Percentiles rank a stretch among this genome's conserved stretches.
Evolutionary conservation across 2,113 vertebrate species (phyloP).

Genomic region (Chamaea fasciata): DNA sequence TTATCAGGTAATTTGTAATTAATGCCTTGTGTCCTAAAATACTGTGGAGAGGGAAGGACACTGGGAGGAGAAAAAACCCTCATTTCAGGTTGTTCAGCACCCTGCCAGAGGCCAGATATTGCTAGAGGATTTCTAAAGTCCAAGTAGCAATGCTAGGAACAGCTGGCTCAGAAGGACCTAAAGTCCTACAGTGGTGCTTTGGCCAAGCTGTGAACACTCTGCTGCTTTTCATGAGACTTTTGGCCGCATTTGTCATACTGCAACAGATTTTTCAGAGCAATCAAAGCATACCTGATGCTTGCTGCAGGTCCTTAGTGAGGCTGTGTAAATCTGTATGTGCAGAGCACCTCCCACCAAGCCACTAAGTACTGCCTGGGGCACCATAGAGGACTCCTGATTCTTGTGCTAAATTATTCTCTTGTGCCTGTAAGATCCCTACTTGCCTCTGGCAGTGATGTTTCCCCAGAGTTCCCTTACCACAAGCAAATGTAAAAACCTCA

Average conservation of each 20-base stretch:
- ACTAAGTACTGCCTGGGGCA: background rate
- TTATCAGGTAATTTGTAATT: background rate
- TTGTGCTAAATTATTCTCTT: constrained; percentile 18
- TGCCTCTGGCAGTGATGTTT: constrained; percentile 8
- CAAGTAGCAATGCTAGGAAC: background rate
- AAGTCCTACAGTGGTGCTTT: background rate
- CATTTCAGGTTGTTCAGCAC: background rate
- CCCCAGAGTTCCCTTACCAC: background rate
- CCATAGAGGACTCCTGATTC: background rate
- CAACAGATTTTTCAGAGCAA: background rate
- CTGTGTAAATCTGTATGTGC: background rate
- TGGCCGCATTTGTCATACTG: background rate
- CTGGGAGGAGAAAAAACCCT: background rate
- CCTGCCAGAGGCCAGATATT: background rate
- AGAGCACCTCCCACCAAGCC: background rate
- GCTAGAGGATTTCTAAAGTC: background rate
- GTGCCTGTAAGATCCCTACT: background rate
- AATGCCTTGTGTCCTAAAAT: background rate
- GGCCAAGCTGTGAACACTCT: background rate
- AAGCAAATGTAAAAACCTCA: background rate
- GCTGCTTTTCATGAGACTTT: background rate
- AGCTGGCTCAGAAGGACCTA: background rate
- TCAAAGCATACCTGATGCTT: background rate
- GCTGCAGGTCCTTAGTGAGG: background rate
- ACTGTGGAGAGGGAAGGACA: background rate